Conservation (phyloP, 1,140 invertebrate species). For the Diorhabda carinulata region DNA sequence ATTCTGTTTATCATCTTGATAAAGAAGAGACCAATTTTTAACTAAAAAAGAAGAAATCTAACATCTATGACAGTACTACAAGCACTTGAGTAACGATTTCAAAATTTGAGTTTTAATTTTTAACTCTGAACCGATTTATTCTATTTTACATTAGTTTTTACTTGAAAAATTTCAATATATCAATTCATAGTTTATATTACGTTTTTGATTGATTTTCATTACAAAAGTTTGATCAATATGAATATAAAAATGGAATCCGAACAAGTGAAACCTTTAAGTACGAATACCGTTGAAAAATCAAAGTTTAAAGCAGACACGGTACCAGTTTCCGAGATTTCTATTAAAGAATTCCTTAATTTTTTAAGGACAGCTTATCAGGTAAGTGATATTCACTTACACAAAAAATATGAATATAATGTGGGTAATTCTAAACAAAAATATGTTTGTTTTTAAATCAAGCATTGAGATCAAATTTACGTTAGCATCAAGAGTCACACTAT, state of each 20-base stretch:
- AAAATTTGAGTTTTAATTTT: neutral
- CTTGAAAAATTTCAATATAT: too few species aligned
- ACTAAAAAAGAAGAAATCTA: too few species aligned
- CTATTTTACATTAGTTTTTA: too few species aligned
- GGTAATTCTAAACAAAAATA: neutral
- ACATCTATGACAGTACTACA: too few species aligned
- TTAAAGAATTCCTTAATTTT: slow-evolving; percentile 68
- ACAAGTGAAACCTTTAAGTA: neutral
- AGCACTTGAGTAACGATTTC: neutral
- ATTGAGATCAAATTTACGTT: too few species aligned
- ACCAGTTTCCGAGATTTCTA: slow-evolving; percentile 53
- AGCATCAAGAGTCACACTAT: too few species aligned
- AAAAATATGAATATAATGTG: neutral
- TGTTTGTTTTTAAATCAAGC: neutral
- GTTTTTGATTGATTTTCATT: too few species aligned
- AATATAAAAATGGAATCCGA: neutral
- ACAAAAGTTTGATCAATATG: neutral
- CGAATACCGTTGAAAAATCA: neutral
- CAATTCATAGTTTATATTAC: too few species aligned
- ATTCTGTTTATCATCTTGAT: too few species aligned
- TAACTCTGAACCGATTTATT: neutral
- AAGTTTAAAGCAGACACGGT: neutral
- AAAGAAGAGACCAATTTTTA: too few species aligned
- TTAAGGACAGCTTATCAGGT: slow-evolving; percentile 67
- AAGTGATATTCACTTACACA: slow-evolving; percentile 18